Base-by-base conservation (phyloP, 2,113 vertebrate genomes). In the Hyla sarda region DNA sequence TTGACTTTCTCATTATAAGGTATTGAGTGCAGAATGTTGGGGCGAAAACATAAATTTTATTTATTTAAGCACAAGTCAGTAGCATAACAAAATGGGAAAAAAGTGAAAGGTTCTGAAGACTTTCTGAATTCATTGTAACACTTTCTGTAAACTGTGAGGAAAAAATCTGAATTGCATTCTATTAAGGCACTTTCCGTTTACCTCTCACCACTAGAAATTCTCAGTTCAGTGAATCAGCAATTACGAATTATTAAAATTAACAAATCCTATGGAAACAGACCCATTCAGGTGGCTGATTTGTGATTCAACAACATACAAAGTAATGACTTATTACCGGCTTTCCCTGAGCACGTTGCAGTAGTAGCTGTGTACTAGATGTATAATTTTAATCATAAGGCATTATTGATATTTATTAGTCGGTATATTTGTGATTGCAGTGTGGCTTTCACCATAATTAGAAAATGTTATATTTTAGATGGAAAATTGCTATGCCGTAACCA, bases 181-280 rank as follows among this genome's bases (percentile, higher is more conserved):
- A 62, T 81, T 25, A 65, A 65, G 45, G n/a, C 56, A 28, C 78
- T 58, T 47, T 56, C 13, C 50, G 30, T 45, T 47, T 81, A 62
- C 78, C 78, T 19, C 78, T 81, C 60, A 25, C 78, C 21, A 37
- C 34, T 65, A 62, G 23, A 41, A 47, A 81, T 65, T 81, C 58
- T 65, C 25, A 81, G 37, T 25, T 71, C 58, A 30, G 37, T 65
- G 37, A 81, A 81, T 81, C 52, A 34, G 58, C 56, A 81, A 81
- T 81, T 81, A 81, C n/a, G 56, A 81, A 65, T 81, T 81, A 81
- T 81, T 62, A 62, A 37, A 60, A 25, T 65, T 37, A 81, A 81
- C 21, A 28, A 79, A 62, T 54, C 48, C 50, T 60, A 47, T 65
- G 58, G 52, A 58, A 81, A 81, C 58, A 47, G 58, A 47, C 56